Conservation (phyloP, 2,888 invertebrate species). For the Heterodera filipjevi region DNA sequence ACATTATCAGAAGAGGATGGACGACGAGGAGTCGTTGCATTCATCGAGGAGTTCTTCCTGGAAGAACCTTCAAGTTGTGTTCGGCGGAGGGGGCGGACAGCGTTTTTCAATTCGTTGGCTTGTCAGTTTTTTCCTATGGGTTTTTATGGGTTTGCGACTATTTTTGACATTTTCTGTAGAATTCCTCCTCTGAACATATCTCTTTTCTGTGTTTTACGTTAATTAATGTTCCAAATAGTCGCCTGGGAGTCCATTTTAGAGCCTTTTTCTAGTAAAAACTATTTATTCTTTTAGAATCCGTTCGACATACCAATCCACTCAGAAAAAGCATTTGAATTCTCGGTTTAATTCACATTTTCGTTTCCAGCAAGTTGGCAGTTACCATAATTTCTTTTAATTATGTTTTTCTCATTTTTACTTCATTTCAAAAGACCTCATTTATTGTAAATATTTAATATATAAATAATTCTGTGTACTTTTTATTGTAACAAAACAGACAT, state of each 20-base stretch:
- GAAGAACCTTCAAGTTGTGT: conserved; percentile 81
- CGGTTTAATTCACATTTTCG: conserved; percentile 72
- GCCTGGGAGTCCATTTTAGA: too few species aligned
- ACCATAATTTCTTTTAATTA: conserved; percentile 3
- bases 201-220: too few species aligned
- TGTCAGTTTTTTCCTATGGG: conserved; percentile 37
- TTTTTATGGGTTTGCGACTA: not conserved
- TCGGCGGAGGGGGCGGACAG: conserved; percentile 73
- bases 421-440: not conserved
- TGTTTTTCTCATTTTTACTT: not conserved
- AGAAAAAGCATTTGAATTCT: conserved; percentile 80
- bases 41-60: conserved; percentile 20
- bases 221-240: too few species aligned
- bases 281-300: conserved; percentile 73
- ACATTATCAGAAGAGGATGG: conserved; percentile 41
- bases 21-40: conserved; percentile 6
- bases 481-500: not conserved
- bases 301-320: conserved; percentile 76
- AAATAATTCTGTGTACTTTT: not conserved
- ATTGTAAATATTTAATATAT: not conserved
- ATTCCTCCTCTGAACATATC: too few species aligned
- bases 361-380: not conserved
- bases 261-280: too few species aligned
- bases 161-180: not conserved
- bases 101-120: conserved; percentile 91